Percentiles rank a stretch among this genome's conserved stretches.
Conservation (phyloP, 2,113 vertebrate genomes). For the Columba livia region DNA sequence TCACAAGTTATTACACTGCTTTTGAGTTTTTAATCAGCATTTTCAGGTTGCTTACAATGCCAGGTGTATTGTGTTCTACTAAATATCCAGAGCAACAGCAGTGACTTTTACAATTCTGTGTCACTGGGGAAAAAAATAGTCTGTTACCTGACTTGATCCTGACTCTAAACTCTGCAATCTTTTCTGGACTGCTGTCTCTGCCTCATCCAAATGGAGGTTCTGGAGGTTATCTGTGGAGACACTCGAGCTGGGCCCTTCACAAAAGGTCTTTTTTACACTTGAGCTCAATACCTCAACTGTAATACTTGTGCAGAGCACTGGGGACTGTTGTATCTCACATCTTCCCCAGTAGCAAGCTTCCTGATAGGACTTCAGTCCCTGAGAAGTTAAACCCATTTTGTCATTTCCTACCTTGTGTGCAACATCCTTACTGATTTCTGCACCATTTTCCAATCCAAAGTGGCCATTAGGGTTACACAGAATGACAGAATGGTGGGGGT, state of each 20-base stretch:
- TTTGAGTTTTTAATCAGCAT: neutral
- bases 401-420: accelerated
- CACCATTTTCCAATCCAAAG: neutral
- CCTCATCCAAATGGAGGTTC: neutral
- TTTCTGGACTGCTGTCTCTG: neutral
- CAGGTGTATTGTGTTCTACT: neutral
- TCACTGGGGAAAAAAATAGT: neutral
- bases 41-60: neutral
- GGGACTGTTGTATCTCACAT: neutral
- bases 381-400: neutral
- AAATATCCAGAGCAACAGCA: neutral
- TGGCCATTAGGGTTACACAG: neutral
- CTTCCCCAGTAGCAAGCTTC: neutral
- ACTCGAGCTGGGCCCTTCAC: neutral
- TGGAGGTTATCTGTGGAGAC: neutral
- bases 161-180: neutral
- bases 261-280: neutral
- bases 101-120: neutral
- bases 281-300: neutral
- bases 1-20: neutral
- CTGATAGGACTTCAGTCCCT: neutral
- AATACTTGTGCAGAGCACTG: neutral
- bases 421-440: neutral
- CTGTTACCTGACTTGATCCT: neutral
- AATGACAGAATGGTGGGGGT: too few relatives aligned